These are phyloP conservation scores for Drosophila mojavensis DNA, from an alignment of 1,140 invertebrate species.

Conservation along the genomic window DNA sequence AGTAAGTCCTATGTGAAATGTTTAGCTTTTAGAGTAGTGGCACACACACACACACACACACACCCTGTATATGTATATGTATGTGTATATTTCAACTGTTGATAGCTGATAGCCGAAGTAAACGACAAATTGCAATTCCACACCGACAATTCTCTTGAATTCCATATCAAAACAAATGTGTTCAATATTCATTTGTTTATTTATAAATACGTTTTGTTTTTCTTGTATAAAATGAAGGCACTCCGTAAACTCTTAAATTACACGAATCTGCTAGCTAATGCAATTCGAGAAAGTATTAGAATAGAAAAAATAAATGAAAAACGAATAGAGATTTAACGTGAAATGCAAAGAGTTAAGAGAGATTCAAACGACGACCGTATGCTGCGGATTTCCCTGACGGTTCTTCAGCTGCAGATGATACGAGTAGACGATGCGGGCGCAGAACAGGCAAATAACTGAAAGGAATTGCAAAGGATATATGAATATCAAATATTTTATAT, in stretches of 20 bases:
- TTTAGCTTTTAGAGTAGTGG: slow-evolving; percentile 46
- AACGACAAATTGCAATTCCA: slow-evolving; percentile 60
- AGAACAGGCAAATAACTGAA: slow-evolving; percentile 57
- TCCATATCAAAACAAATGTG: slow-evolving; percentile 3
- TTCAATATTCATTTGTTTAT: background rate
- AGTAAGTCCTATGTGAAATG: slow-evolving; percentile 48
- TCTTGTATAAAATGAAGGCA: slow-evolving; percentile 14
- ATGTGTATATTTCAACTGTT: slow-evolving; percentile 72
- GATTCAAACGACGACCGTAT: slow-evolving; percentile 57
- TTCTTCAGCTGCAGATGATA: slow-evolving; percentile 65
- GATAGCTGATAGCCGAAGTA: slow-evolving; percentile 64
- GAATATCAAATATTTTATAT: background rate
- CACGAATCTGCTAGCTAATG: slow-evolving; percentile 19
- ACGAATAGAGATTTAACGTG: background rate
- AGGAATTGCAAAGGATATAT: background rate
- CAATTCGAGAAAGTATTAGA: background rate
- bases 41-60: slow-evolving; percentile 26
- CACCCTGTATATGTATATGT: slow-evolving; percentile 59
- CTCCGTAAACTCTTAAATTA: slow-evolving; percentile 23
- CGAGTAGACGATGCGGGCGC: slow-evolving; percentile 71
- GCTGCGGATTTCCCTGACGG: slow-evolving; percentile 40
- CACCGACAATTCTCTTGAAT: slow-evolving; percentile 47
- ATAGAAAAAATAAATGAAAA: no score
- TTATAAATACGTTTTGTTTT: slow-evolving; percentile 6
- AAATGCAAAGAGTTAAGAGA: slow-evolving; percentile 18